These are phyloP conservation scores for Cybosia mesomella DNA, from an alignment of 2,888 invertebrate species.

Conservation along the genomic window DNA sequence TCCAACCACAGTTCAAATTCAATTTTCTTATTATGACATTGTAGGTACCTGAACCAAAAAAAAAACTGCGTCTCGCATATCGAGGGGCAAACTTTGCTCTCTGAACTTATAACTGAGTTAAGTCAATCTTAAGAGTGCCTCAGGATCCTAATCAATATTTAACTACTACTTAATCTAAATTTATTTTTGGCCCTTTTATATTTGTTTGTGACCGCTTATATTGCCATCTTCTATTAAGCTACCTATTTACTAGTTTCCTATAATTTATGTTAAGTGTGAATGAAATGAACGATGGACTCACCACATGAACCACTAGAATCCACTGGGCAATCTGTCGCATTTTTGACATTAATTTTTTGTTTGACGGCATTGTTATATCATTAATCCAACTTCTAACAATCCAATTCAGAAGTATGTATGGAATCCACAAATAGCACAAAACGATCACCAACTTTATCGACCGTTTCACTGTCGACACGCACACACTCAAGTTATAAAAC, in stretches of 20 bases:
- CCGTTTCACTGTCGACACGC: constrained; percentile 84
- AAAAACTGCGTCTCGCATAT: constrained; percentile 65
- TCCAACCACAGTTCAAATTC: constrained; percentile 30
- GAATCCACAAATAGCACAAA: constrained; percentile 81
- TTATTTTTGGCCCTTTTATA: constrained; percentile 42
- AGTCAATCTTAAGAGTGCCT: constrained; percentile 67
- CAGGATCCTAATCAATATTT: constrained; percentile 73
- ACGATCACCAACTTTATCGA: constrained; percentile 82
- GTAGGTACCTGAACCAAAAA: constrained; percentile 29
- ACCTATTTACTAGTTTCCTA: not conserved
- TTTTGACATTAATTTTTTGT: constrained; percentile 81
- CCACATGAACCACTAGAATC: constrained; percentile 83
- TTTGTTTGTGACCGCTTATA: constrained; percentile 23
- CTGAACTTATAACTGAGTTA: constrained; percentile 82
- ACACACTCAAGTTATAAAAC: constrained; percentile 75
- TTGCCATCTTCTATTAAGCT: not conserved
- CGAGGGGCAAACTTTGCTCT: constrained; percentile 78
- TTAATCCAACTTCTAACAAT: constrained; percentile 60
- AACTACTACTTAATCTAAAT: constrained; percentile 57
- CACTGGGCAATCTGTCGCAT: constrained; percentile 82
- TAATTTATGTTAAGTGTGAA: constrained; percentile 10
- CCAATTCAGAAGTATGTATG: constrained; percentile 67
- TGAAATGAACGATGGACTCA: constrained; percentile 61
- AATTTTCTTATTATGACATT: constrained; percentile 29
- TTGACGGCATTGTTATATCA: constrained; percentile 78